Conservation (phyloP, 2,888 invertebrate species). For the Apodemia duryi region DNA sequence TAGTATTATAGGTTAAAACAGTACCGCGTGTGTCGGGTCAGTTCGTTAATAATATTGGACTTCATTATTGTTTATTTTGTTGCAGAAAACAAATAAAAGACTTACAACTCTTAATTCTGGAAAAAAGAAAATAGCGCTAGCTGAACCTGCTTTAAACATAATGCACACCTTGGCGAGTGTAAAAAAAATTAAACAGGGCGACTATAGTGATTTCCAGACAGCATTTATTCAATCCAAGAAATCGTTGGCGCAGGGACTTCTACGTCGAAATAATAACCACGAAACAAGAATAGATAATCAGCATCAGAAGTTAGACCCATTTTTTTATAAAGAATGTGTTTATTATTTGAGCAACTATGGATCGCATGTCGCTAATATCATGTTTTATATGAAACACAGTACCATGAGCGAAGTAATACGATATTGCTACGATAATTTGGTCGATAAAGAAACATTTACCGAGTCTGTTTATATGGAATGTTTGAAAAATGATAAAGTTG, state of each 20-base stretch:
- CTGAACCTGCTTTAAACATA: slow-evolving; percentile 80
- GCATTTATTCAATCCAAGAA: slow-evolving; percentile 56
- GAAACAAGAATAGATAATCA: slow-evolving; percentile 57
- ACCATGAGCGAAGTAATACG: slow-evolving; percentile 83
- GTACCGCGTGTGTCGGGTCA: too few relatives aligned
- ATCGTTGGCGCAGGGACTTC: slow-evolving; percentile 66
- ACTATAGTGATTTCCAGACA: slow-evolving; percentile 75
- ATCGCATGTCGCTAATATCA: slow-evolving; percentile 84
- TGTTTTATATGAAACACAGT: slow-evolving; percentile 87
- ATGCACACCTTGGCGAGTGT: slow-evolving; percentile 80
- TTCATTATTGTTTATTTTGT: slow-evolving; percentile 21
- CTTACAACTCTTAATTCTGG: slow-evolving; percentile 58
- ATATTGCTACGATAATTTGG: slow-evolving; percentile 83
- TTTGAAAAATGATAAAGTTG: slow-evolving; percentile 81
- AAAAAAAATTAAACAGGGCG: slow-evolving; percentile 76
- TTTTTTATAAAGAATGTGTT: slow-evolving; percentile 87
- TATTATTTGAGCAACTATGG: slow-evolving; percentile 91
- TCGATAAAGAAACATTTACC: slow-evolving; percentile 85
- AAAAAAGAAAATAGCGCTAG: slow-evolving; percentile 70
- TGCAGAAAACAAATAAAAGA: slow-evolving; percentile 66
- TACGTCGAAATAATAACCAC: slow-evolving; percentile 56
- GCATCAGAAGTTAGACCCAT: slow-evolving; percentile 68
- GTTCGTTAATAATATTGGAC: too few relatives aligned
- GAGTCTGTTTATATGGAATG: slow-evolving; percentile 85
- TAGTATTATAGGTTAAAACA: too few relatives aligned